These are phyloP conservation scores for Chironomus tepperi DNA, from an alignment of 1,140 invertebrate genomes.

Conservation along the genomic window DNA sequence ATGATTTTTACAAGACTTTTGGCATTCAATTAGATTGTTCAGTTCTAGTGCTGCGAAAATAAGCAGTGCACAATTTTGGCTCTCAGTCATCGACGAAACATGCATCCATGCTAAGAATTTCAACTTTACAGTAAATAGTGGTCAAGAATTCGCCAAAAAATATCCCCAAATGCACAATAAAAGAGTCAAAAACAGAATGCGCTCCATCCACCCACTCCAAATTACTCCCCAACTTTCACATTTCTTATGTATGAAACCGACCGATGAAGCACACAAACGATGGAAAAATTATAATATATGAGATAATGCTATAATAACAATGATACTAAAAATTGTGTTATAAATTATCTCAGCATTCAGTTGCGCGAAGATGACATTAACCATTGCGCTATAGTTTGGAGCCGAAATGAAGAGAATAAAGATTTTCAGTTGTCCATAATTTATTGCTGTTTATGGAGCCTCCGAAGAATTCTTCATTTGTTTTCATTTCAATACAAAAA, in stretches of 20 bases:
- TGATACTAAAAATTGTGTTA: conserved; percentile 11
- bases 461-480: neutral
- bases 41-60: too few relatives aligned
- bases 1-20: too few relatives aligned
- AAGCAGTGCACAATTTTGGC: too few relatives aligned
- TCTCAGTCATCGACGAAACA: too few relatives aligned
- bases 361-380: neutral
- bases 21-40: too few relatives aligned
- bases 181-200: too few relatives aligned
- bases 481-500: neutral
- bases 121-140: too few relatives aligned
- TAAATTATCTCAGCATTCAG: conserved; percentile 10
- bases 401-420: neutral
- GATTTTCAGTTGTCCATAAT: neutral
- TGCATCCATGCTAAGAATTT: too few relatives aligned
- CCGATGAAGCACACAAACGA: neutral
- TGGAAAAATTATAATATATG: neutral
- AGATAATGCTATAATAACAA: conserved; percentile 2
- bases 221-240: neutral
- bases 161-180: too few relatives aligned
- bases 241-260: neutral
- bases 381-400: neutral
- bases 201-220: neutral
- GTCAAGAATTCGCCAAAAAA: too few relatives aligned
- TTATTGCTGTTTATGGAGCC: neutral